phyloP scores from a whole-genome alignment of 2,113 vertebrate species.

The Chamaea fasciata region DNA sequence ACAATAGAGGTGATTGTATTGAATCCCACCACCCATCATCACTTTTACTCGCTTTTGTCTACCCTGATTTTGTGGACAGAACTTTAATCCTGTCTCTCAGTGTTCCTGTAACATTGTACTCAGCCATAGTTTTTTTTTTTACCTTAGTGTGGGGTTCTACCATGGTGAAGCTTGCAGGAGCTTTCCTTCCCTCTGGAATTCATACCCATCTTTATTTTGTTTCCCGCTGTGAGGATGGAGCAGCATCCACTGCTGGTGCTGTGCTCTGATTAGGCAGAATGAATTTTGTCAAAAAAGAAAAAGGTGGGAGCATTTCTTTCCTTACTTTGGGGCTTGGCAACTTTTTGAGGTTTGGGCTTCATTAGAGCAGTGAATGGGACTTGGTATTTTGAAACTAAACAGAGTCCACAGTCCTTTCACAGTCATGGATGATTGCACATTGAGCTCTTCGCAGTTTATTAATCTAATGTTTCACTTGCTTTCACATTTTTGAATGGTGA shows the following conservation, averaged over 20 bases:
- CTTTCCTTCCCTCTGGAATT: not conserved
- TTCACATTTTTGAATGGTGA: not conserved
- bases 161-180: not conserved
- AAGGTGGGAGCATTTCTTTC: not conserved
- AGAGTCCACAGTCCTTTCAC: not conserved
- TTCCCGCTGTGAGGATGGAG: not conserved
- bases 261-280: not conserved
- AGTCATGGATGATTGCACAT: not conserved
- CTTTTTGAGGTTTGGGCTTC: not conserved
- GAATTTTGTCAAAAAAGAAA: not conserved
- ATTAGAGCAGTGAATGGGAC: not conserved
- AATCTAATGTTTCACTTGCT: not conserved
- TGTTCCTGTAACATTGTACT: not conserved
- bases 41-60: not conserved
- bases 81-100: not conserved
- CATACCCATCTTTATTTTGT: not conserved
- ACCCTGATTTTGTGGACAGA: not conserved
- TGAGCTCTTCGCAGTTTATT: not conserved
- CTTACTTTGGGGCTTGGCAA: not conserved
- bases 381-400: not conserved
- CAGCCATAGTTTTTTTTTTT: not conserved
- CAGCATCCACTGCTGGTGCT: not conserved
- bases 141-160: not conserved
- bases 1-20: not conserved
- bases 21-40: not conserved